phyloP scores from a whole-genome alignment of 2,888 invertebrate species.

The Dorcus hopei region DNA sequence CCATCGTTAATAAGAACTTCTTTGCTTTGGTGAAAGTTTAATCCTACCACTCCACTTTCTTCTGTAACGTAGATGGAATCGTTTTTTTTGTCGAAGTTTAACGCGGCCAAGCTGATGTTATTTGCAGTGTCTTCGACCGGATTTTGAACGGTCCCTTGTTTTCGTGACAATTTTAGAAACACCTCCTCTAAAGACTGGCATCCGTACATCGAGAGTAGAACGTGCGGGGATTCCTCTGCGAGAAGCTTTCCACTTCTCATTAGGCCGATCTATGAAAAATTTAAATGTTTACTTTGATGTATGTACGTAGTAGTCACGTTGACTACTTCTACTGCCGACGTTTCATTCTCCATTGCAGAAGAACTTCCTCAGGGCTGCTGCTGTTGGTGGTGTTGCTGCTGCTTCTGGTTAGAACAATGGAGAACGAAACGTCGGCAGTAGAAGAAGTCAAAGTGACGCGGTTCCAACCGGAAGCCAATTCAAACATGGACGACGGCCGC shows the following conservation, averaged over 20 bases:
- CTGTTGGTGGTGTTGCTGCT: too few species aligned
- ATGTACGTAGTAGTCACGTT: too few species aligned
- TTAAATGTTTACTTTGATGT: neutral
- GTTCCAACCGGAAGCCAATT: too few species aligned
- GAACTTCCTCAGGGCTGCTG: too few species aligned
- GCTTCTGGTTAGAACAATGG: too few species aligned
- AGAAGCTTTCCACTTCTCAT: constrained; percentile 89
- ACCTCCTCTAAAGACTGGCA: constrained; percentile 87
- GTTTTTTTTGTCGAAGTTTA: constrained; percentile 78
- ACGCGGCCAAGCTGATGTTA: constrained; percentile 75
- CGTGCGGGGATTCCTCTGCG: constrained; percentile 87
- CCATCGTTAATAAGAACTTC: constrained; percentile 77
- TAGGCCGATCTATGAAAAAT: constrained; percentile 74
- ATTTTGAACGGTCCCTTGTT: constrained; percentile 66
- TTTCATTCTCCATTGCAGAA: too few species aligned
- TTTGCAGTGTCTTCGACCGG: constrained; percentile 51
- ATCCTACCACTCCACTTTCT: constrained; percentile 81
- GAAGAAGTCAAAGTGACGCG: too few species aligned
- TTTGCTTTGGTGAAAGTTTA: constrained; percentile 89
- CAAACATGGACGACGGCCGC: too few species aligned
- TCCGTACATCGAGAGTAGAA: constrained; percentile 77
- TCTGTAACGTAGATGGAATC: constrained; percentile 82
- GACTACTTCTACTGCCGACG: too few species aligned
- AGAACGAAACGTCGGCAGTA: too few species aligned
- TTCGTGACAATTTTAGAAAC: constrained; percentile 83